A percentile compares a stretch with the other conserved stretches of the same genome.
phyloP scores from a whole-genome alignment of 1,140 invertebrate species.

The Dendrolimus punctatus region DNA sequence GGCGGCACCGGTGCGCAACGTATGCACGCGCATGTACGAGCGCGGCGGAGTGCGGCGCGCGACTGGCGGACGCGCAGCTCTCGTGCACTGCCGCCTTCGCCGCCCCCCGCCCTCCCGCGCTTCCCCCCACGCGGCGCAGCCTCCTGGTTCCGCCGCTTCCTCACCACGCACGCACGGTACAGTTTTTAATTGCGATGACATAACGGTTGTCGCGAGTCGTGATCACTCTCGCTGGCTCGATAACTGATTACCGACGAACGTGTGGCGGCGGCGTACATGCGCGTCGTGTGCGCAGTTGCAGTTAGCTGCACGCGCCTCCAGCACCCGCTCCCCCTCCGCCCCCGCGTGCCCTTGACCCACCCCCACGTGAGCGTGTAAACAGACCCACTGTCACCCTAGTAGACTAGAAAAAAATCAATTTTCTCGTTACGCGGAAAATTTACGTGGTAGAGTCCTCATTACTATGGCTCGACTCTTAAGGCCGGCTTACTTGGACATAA shows the following conservation, averaged over 20 bases:
- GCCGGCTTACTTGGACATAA: too few relatives aligned
- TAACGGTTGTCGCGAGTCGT: constrained; percentile 17
- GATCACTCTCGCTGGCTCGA: background rate
- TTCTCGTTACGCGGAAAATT: too few relatives aligned
- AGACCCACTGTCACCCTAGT: constrained; percentile 9
- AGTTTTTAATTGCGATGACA: constrained; percentile 47
- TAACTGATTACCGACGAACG: background rate
- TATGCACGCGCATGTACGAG: constrained; percentile 34
- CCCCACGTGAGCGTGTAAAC: constrained; percentile 22
- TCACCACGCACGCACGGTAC: constrained; percentile 21
- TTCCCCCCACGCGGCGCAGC: constrained; percentile 15
- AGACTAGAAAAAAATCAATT: too few relatives aligned
- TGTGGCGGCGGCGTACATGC: background rate
- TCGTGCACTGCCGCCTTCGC: constrained; percentile 18
- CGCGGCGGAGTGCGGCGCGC: constrained; percentile 35
- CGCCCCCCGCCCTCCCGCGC: constrained; percentile 13
- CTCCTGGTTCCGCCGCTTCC: constrained; percentile 14
- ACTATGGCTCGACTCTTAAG: too few relatives aligned
- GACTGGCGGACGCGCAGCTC: constrained; percentile 18
- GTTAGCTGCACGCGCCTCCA: too few relatives aligned
- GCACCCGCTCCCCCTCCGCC: too few relatives aligned
- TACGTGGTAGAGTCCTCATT: too few relatives aligned
- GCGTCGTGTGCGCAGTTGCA: too few relatives aligned
- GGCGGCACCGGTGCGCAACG: constrained; percentile 17
- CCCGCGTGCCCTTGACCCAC: too few relatives aligned